A percentile compares a stretch with the other conserved stretches of the same genome.
These are phyloP conservation scores for Salvelinus sp. DNA, from an alignment of 2,113 vertebrate genomes.

Conservation along the genomic window DNA sequence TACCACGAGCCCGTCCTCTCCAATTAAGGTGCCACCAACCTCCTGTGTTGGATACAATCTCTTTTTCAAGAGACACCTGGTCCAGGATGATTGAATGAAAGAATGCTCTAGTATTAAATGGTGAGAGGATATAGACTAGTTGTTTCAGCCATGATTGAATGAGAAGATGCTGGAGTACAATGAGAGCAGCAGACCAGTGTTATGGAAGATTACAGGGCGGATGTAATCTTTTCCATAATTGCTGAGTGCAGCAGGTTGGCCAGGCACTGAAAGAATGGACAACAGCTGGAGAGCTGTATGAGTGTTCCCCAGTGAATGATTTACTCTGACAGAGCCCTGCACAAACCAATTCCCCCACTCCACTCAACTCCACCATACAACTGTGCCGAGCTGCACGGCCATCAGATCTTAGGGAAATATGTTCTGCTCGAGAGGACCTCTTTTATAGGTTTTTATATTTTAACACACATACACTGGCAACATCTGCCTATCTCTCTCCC, in stretches of 20 bases:
- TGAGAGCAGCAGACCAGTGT: slow-evolving; percentile 1
- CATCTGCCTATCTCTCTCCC: background rate
- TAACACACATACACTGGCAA: slow-evolving; percentile 4
- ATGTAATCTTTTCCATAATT: slow-evolving; percentile 39
- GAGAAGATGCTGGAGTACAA: slow-evolving; percentile 4
- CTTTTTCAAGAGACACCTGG: no score
- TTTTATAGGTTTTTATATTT: slow-evolving; percentile 13
- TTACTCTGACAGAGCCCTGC: slow-evolving; percentile 29
- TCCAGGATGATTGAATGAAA: no score
- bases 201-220: slow-evolving; percentile 17
- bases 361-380: slow-evolving; percentile 1
- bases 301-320: slow-evolving; percentile 19
- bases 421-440: background rate
- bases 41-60: no score
- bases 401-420: slow-evolving; percentile 20
- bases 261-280: slow-evolving; percentile 5
- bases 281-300: slow-evolving; percentile 29
- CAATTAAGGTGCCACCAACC: no score
- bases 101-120: no score
- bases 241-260: slow-evolving; percentile 6
- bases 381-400: background rate
- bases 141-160: slow-evolving; percentile 5
- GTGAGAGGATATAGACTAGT: background rate
- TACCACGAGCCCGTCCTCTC: no score
- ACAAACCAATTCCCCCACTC: slow-evolving; percentile 16